A percentile compares a stretch with the other conserved stretches of the same genome.
Conservation (phyloP, 2,113 vertebrate genomes). For the Gulo gulo region DNA sequence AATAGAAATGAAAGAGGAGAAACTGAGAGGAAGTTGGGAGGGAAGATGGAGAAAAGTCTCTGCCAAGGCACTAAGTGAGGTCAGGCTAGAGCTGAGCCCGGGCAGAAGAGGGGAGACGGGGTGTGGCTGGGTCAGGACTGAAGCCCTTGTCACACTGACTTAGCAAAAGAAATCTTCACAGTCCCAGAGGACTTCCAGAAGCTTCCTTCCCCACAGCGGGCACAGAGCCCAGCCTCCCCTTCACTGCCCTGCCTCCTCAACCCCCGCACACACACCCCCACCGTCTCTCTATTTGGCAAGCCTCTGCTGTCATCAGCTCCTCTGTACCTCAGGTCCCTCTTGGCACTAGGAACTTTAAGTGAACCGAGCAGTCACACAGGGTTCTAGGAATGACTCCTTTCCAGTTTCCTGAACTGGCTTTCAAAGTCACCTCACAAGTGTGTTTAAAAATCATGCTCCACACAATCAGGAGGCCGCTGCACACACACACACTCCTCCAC, state of each 20-base stretch:
- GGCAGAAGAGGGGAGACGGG: fast-evolving
- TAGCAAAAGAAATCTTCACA: background rate
- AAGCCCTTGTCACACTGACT: background rate
- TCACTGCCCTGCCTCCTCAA: no score
- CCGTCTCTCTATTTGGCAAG: background rate
- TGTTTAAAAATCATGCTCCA: background rate
- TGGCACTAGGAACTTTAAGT: background rate
- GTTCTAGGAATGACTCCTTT: constrained; percentile 8
- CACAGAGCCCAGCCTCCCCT: background rate
- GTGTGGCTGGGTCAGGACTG: fast-evolving
- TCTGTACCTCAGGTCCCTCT: background rate
- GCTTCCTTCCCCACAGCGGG: background rate
- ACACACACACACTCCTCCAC: background rate
- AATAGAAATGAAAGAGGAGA: background rate
- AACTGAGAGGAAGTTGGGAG: background rate
- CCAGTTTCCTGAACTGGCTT: constrained; percentile 27
- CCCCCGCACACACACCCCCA: no score
- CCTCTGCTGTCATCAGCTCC: background rate
- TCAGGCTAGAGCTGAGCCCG: background rate
- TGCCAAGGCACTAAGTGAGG: background rate
- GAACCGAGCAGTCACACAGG: background rate
- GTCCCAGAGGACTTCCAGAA: background rate
- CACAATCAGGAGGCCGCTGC: background rate
- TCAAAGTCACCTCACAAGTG: background rate
- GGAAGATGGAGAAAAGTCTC: background rate